These are phyloP conservation scores for Cyclophora albipunctata DNA, from an alignment of 2,888 invertebrate genomes.

Conservation along the genomic window DNA sequence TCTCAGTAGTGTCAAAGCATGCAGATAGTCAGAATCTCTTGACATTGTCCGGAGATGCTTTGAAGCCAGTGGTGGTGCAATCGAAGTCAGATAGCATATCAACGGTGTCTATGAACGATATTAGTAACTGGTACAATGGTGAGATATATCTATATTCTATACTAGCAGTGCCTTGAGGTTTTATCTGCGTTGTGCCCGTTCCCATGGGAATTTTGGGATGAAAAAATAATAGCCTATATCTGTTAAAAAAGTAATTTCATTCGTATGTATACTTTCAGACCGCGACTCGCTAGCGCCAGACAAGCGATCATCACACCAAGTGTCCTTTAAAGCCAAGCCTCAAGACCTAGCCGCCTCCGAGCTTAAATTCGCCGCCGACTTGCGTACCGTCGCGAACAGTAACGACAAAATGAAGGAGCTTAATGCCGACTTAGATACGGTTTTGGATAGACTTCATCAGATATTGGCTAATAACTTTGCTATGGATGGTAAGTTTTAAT, in stretches of 20 bases:
- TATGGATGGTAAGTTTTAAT: constrained; percentile 69
- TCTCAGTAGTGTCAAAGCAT: constrained; percentile 57
- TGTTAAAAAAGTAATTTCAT: too few relatives aligned
- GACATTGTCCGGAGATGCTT: constrained; percentile 51
- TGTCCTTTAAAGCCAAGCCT: constrained; percentile 12
- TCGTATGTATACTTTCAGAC: constrained; percentile 24
- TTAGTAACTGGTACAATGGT: constrained; percentile 81
- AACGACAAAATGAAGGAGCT: constrained; percentile 69
- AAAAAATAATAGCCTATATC: too few relatives aligned
- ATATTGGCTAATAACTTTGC: constrained; percentile 81
- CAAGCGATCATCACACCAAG: constrained; percentile 14
- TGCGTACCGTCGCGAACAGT: constrained; percentile 47
- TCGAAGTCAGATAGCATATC: constrained; percentile 61
- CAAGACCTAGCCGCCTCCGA: constrained; percentile 41
- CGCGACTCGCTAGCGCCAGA: constrained; percentile 25
- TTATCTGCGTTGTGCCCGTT: too few relatives aligned
- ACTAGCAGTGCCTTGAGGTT: too few relatives aligned
- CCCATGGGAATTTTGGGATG: too few relatives aligned
- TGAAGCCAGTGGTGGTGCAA: constrained; percentile 52
- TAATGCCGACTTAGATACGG: constrained; percentile 81
- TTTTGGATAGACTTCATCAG: constrained; percentile 80
- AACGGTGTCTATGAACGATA: constrained; percentile 75
- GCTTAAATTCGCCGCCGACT: constrained; percentile 54
- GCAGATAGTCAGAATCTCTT: constrained; percentile 42
- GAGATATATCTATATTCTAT: constrained; percentile 13